Conservation (phyloP, 2,113 vertebrate species). For the Dasyurus viverrinus region DNA sequence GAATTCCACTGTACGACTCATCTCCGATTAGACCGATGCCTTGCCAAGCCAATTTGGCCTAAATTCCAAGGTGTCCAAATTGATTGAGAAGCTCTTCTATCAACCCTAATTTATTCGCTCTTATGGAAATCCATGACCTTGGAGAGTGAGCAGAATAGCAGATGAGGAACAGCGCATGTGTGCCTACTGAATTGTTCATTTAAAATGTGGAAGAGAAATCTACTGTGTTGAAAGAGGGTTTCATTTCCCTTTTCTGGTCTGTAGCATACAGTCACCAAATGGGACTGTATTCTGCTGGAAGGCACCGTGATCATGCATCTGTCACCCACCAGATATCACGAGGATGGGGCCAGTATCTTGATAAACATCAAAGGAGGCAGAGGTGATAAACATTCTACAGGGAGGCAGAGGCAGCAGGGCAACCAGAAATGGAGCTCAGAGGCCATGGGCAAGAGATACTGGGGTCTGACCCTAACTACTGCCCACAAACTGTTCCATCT, state of each 20-base stretch:
- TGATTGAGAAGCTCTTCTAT: slow-evolving; percentile 21
- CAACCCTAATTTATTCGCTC: slow-evolving; percentile 6
- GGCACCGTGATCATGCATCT: slow-evolving; percentile 2
- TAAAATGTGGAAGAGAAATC: background rate
- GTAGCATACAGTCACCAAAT: background rate
- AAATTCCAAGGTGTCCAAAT: slow-evolving; percentile 55
- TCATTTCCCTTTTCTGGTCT: slow-evolving; percentile 48
- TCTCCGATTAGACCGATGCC: slow-evolving; percentile 25
- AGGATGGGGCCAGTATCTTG: background rate
- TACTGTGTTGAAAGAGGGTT: slow-evolving; percentile 7
- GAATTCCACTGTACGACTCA: slow-evolving; percentile 44
- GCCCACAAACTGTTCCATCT: background rate
- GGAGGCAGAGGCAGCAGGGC: background rate
- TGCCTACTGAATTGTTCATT: slow-evolving; percentile 7
- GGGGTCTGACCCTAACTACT: background rate
- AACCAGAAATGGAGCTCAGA: background rate
- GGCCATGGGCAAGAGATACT: background rate
- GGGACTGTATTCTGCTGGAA: background rate
- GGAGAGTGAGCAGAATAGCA: slow-evolving; percentile 49
- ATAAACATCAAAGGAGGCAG: background rate
- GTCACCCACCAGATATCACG: background rate
- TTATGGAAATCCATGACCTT: background rate
- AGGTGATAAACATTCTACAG: background rate
- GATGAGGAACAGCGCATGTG: background rate
- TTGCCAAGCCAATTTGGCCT: slow-evolving; percentile 29